A percentile compares a stretch with the other conserved stretches of the same genome.
These are phyloP conservation scores for Hypsopygia costalis DNA, from an alignment of 2,888 invertebrate species.

Conservation along the genomic window DNA sequence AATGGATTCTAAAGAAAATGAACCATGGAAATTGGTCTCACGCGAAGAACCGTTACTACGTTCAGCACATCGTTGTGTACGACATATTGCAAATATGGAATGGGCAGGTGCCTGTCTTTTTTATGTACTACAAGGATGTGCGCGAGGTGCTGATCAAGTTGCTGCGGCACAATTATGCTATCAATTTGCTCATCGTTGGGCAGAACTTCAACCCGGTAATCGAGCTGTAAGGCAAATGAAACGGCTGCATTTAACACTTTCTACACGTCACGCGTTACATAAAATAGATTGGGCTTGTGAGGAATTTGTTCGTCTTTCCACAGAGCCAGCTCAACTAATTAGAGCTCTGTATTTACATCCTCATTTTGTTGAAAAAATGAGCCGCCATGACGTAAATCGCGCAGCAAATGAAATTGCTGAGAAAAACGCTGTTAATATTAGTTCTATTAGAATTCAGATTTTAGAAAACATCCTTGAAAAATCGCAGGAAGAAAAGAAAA, in stretches of 20 bases:
- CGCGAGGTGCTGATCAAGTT: conserved; percentile 75
- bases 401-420: conserved; percentile 75
- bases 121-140: conserved; percentile 71
- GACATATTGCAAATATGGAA: conserved; percentile 74
- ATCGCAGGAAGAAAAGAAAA: conserved; percentile 39
- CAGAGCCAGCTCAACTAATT: conserved; percentile 71
- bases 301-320: conserved; percentile 60
- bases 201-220: conserved; percentile 67
- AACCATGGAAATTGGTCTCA: conserved; percentile 63
- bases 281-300: conserved; percentile 73
- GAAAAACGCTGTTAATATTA: conserved; percentile 69
- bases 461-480: conserved; percentile 68
- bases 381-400: conserved; percentile 63
- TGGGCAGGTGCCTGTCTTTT: conserved; percentile 78
- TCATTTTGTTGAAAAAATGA: conserved; percentile 60
- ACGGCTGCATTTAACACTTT: conserved; percentile 63
- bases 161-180: conserved; percentile 73
- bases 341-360: conserved; percentile 67
- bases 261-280: conserved; percentile 67
- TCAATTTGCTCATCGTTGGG: conserved; percentile 75
- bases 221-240: conserved; percentile 74
- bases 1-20: conserved; percentile 45
- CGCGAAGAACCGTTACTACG: conserved; percentile 67
- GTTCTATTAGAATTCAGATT: conserved; percentile 69
- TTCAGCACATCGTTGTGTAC: conserved; percentile 69